These are phyloP conservation scores for Rhodeus uyekii DNA, from an alignment of 2,797 vertebrate species.

Conservation along the genomic window DNA sequence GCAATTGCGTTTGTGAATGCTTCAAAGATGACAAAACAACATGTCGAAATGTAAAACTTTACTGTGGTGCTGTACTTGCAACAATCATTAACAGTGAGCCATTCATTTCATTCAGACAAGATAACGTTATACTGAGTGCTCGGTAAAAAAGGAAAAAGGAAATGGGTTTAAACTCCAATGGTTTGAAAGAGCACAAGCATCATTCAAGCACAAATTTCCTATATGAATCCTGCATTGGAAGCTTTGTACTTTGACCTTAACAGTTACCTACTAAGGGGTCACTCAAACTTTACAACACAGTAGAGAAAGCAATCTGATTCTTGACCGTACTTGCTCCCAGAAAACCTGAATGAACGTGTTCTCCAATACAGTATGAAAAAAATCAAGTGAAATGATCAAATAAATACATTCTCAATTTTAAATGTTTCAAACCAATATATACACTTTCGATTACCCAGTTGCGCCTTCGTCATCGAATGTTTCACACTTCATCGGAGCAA, in stretches of 20 bases:
- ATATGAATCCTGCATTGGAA: constrained; percentile 23
- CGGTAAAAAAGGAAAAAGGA: constrained; percentile 67
- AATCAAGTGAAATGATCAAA: constrained; percentile 69
- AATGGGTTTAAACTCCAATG: constrained; percentile 15
- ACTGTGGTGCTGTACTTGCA: constrained; percentile 78
- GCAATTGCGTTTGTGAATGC: not conserved
- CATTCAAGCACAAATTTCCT: constrained; percentile 37
- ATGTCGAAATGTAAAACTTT: constrained; percentile 74
- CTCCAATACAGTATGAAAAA: constrained; percentile 52
- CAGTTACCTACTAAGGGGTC: not conserved
- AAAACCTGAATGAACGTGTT: constrained; percentile 52
- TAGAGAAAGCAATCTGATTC: constrained; percentile 21
- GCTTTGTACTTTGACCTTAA: constrained; percentile 14
- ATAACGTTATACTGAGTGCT: constrained; percentile 69
- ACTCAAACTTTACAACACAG: not conserved
- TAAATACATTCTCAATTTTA: constrained; percentile 83
- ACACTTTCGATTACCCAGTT: constrained; percentile 59
- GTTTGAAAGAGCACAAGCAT: constrained; percentile 25
- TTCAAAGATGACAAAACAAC: constrained; percentile 32
- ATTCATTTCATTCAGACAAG: constrained; percentile 57
- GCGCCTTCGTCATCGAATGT: constrained; percentile 1
- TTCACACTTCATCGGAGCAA: constrained; percentile 49
- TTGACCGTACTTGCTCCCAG: constrained; percentile 50
- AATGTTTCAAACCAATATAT: constrained; percentile 69
- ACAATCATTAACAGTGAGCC: constrained; percentile 69